Base-by-base conservation (phyloP, 2,113 vertebrate species). In the Lepus americanus region DNA sequence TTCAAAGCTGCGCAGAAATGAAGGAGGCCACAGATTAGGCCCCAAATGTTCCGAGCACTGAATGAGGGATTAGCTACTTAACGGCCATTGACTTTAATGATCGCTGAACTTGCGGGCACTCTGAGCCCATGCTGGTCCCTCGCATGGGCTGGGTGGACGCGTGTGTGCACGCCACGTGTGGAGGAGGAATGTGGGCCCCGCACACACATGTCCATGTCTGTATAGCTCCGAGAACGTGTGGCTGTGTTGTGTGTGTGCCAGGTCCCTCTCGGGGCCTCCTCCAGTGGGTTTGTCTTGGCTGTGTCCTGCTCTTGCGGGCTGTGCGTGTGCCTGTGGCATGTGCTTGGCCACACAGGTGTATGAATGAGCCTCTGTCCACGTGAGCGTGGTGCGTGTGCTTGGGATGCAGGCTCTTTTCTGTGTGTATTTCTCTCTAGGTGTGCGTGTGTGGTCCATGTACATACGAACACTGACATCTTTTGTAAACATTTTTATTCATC, bases 31-130 rank as follows among this genome's bases (percentile, higher is more conserved):
- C 0, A 14, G 85, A 96, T 94, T 95, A 96, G 10, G 64, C 8
- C 74, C 53, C 11, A 69, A 81, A 53, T 51, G 81, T 73, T 93
- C 87, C 9, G 66, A 84, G 88, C 88, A 86, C 55, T 93, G 63
- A 97, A 89, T 67, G 80, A 96, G 14, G 91, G 94, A 95, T 96
- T 96, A 95, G 80, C 90, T 96, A 49, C 95, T 96, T 96, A 93
- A 89, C 6, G 2, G 64, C 25, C 94, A 67, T 83, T 95, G 95
- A 92, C 90, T 89, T 94, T 80, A 89, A 78, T 67, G 85, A 90
- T 89, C 64, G 2, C 31, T 0, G 4, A 31, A 61, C 25, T 77
- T 79, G 31, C 64, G 0, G 44, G 6, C 2, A 25, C 80, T 31
- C 20, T 20, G 29, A 80, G 17, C 36, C 31, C 13, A 3, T 1